A percentile compares a stretch with the other conserved stretches of the same genome.
phyloP scores from a whole-genome alignment of 1,140 invertebrate species.

The Ips typographus region DNA sequence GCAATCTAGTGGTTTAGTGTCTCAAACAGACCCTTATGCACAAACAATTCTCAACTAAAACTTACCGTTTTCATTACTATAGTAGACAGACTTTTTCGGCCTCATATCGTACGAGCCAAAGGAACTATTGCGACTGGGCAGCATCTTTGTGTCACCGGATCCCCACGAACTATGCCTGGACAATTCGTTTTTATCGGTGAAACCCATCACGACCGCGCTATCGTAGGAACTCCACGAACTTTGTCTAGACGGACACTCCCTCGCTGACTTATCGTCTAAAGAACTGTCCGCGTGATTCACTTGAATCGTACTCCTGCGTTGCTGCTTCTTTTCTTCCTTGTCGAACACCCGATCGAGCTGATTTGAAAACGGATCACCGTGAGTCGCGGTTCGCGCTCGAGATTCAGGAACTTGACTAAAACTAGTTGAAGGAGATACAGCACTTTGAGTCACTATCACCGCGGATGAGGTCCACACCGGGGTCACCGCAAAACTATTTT shows the following conservation, averaged over 20 bases:
- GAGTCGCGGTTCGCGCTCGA: conserved; percentile 30
- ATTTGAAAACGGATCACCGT: conserved; percentile 69
- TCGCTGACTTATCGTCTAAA: conserved; percentile 37
- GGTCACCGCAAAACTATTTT: conserved; percentile 53
- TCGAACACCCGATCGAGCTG: conserved; percentile 73
- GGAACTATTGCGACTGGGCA: conserved; percentile 71
- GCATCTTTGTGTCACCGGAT: conserved; percentile 65
- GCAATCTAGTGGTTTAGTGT: no score
- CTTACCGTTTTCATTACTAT: conserved; percentile 45
- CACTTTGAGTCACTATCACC: conserved; percentile 43
- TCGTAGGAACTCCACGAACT: conserved; percentile 81
- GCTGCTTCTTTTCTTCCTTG: conserved; percentile 65
- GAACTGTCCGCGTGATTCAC: background rate
- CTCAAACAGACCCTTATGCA: no score
- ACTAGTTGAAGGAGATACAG: conserved; percentile 33
- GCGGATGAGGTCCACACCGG: conserved; percentile 46
- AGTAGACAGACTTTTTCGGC: conserved; percentile 48
- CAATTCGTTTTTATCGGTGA: conserved; percentile 58
- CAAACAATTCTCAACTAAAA: background rate
- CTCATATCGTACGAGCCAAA: conserved; percentile 73
- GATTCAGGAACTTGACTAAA: conserved; percentile 46
- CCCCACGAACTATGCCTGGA: conserved; percentile 85
- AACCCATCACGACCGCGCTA: conserved; percentile 68
- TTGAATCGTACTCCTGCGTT: conserved; percentile 47
- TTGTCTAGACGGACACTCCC: conserved; percentile 62